Evolutionary conservation across 2,797 vertebrate species (phyloP).

Genomic region (Molossus alvarezi): DNA sequence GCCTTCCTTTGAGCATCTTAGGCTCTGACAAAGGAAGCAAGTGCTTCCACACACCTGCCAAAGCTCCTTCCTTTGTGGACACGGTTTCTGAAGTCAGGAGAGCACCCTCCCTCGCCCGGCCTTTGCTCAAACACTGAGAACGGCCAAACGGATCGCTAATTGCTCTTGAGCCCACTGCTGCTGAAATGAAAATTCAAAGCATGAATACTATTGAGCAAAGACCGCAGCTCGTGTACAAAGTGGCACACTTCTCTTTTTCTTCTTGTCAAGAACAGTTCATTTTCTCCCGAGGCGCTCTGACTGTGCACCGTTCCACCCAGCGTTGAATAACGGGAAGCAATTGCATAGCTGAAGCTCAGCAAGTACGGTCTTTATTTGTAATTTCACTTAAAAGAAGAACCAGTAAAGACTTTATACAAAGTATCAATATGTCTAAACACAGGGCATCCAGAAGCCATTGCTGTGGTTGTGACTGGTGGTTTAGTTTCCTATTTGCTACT

Average conservation of each 20-base stretch:
- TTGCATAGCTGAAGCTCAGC: slow-evolving; percentile 23
- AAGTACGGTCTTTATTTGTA: slow-evolving; percentile 72
- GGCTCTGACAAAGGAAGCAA: neutral
- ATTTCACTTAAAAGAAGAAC: slow-evolving; percentile 72
- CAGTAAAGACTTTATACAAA: slow-evolving; percentile 30
- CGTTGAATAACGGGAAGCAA: slow-evolving; percentile 38
- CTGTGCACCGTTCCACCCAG: neutral
- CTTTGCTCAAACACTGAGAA: neutral
- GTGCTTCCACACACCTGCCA: neutral
- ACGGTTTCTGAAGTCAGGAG: slow-evolving; percentile 55
- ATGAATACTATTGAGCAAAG: slow-evolving; percentile 20
- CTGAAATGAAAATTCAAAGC: slow-evolving; percentile 68
- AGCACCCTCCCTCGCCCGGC: neutral
- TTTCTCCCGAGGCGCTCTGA: slow-evolving; percentile 60
- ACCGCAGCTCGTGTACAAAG: neutral
- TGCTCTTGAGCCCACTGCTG: neutral
- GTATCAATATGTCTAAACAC: neutral
- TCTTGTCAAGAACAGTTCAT: slow-evolving; percentile 56
- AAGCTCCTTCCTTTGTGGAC: neutral
- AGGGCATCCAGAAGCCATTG: neutral
- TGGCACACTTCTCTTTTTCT: slow-evolving; percentile 49
- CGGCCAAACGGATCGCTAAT: slow-evolving; percentile 32
- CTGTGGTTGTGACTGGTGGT: slow-evolving; percentile 52
- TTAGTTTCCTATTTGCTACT: slow-evolving; percentile 44
- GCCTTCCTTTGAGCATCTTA: neutral